Base-by-base conservation (phyloP, 2,888 invertebrate species). In the Euphydryas editha region DNA sequence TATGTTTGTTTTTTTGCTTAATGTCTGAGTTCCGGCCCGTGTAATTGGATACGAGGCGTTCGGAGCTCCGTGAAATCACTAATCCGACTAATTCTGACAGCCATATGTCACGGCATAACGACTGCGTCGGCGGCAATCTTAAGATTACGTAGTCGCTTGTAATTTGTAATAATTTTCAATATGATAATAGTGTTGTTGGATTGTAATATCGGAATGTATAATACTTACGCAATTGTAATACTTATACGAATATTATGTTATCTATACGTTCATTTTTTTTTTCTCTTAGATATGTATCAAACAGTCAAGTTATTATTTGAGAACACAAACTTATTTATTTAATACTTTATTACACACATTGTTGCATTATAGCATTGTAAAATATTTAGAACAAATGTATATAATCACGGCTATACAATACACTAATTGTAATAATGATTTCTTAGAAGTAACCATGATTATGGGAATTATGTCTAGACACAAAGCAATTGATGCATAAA, bases 1-100 rank as follows among this genome's bases (percentile, higher is more conserved):
- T 18, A 30, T 86, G 85, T 88, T 86, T 86, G 79, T 85, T 84
- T 88, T 90, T 89, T 85, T 81, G 73, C 74, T 81, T 84, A 82
- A 86, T 84, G 84, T 83, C 80, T 78, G 75, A 82, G 88, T 87
- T 89, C 86, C 87, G 84, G 83, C 78, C 84, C 76, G 72, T 80
- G 85, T 92, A 92, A 92, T 92, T 92, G 90, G 91, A 91, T 86
- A 79, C 91, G 82, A 81, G 83, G 76, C 82, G 85, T 80, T 83
- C 76, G 76, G 83, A 80, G 81, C 86, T 80, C 90, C 90, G 89
- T 91, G 87, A 91, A 92, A 92, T 92, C 88, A 91, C 90, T 92
- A 92, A 92, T 92, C 91, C 88, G 85, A 84, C 90, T 92, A 92
- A 92, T 92, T 92, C 86, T 90, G 92, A 91, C 92, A 90, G 86